Percentiles rank a stretch among this genome's conserved stretches.
These are phyloP conservation scores for Neoitamus cyanurus DNA, from an alignment of 2,888 invertebrate genomes.

Conservation along the genomic window DNA sequence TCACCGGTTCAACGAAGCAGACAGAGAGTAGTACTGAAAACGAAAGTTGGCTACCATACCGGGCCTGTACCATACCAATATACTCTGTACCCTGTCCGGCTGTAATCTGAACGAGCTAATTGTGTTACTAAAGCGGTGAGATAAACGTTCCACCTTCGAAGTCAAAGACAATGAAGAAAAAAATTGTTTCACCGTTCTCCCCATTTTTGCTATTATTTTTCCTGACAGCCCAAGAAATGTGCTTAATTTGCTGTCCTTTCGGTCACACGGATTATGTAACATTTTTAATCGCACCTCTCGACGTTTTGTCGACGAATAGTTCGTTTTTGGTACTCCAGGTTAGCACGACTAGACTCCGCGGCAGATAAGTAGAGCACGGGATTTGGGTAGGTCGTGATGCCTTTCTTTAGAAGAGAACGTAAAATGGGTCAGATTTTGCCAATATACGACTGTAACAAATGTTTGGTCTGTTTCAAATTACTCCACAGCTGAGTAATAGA, in stretches of 20 bases:
- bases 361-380: background rate
- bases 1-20: background rate
- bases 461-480: background rate
- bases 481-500: background rate
- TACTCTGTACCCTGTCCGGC: background rate
- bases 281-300: background rate
- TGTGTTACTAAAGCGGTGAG: constrained; percentile 23
- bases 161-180: constrained; percentile 19
- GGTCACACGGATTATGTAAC: constrained; percentile 25
- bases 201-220: constrained; percentile 14
- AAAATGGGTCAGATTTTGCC: background rate
- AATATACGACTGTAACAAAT: background rate
- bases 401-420: background rate
- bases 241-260: constrained; percentile 18
- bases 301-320: background rate
- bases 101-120: constrained; percentile 20
- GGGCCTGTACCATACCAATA: background rate
- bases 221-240: constrained; percentile 22
- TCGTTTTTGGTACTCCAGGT: background rate
- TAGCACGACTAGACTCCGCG: background rate
- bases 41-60: background rate
- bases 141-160: constrained; percentile 30
- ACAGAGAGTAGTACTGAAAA: background rate
- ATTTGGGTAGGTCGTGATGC: constrained; percentile 3
- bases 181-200: constrained; percentile 3